These are phyloP conservation scores for Agrochola lota DNA, from an alignment of 2,888 invertebrate species.

Conservation along the genomic window DNA sequence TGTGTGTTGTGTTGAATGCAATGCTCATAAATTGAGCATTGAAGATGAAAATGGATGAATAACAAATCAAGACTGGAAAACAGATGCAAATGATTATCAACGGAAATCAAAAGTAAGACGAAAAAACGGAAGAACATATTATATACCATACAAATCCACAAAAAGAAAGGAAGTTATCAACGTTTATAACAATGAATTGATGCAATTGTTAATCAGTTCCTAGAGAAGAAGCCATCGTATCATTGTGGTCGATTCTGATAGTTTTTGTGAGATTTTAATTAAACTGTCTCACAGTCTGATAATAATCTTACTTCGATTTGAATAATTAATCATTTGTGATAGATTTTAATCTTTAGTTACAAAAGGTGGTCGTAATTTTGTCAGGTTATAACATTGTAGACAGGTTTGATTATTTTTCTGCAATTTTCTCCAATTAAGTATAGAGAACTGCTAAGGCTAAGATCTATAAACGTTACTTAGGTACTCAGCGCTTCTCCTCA, in stretches of 20 bases:
- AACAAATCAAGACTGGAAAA: background rate
- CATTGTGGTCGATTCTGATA: conserved; percentile 37
- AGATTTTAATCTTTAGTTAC: conserved; percentile 19
- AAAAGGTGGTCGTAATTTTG: background rate
- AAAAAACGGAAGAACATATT: conserved; percentile 31
- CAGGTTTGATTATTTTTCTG: background rate
- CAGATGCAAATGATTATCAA: conserved; percentile 13
- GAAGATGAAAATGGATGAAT: background rate
- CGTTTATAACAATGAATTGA: conserved; percentile 53
- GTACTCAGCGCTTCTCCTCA: too few relatives aligned
- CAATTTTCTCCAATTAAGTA: background rate
- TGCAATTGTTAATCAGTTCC: conserved; percentile 45
- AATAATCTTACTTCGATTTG: conserved; percentile 38
- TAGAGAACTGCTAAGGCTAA: background rate
- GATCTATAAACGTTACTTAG: background rate
- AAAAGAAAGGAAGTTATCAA: conserved; percentile 36
- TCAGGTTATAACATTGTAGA: background rate
- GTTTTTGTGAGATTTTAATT: conserved; percentile 38
- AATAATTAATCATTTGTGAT: conserved; percentile 17
- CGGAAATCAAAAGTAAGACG: conserved; percentile 28
- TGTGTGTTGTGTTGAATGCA: background rate
- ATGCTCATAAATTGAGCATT: background rate
- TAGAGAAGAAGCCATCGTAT: conserved; percentile 52
- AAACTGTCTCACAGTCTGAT: conserved; percentile 45
- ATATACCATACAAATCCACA: background rate